Evolutionary conservation across 2,113 vertebrate species (phyloP), one percentile per base, ranked within the genome.

Genomic region (Zapornia atra): DNA sequence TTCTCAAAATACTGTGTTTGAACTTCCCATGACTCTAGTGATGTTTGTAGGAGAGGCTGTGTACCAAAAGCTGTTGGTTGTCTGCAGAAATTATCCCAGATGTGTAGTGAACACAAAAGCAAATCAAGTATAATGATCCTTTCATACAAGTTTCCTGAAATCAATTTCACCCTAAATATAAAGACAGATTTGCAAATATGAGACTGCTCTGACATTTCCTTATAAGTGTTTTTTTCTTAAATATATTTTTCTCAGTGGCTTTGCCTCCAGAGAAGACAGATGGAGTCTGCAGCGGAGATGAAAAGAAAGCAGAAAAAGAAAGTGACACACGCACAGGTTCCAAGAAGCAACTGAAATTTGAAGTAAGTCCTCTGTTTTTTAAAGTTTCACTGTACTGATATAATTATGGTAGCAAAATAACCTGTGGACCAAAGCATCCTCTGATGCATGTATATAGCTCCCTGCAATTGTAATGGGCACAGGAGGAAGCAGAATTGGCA

Each of bases 321-420:
- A 97, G 93, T 40, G 98, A 98, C n/a, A 97, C 98, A 44, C 97
- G 98, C 73, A 96, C 97, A 17, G 98, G 97, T 93, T 98, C 98
- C 88, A 99, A 99, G 98, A 99, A 99, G 96, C 99, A 99, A 94
- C 98, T 99, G 94, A 99, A 99, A 97, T 99, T 99, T 98, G 99
- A 99, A 97, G 99, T 99, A 97, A 98, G 98, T 98, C 83, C 96
- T 79, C 69, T 83, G 7, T 83, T 63, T 78, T 71, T 73, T 79
- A 38, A 54, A 83, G 54, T 93, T 94, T 54, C 38, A 29, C 70
- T 85, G 53, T 91, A 68, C 70, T 87, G 88, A 87, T 75, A 79
- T 82, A 88, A 72, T 83, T 94, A 86, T 69, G 46, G 80, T 79
- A 87, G 88, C 80, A 95, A 85, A 96, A 93, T 91, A 95, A 90